phyloP scores from a whole-genome alignment of 2,113 vertebrate species.

The Scatophagus argus region DNA sequence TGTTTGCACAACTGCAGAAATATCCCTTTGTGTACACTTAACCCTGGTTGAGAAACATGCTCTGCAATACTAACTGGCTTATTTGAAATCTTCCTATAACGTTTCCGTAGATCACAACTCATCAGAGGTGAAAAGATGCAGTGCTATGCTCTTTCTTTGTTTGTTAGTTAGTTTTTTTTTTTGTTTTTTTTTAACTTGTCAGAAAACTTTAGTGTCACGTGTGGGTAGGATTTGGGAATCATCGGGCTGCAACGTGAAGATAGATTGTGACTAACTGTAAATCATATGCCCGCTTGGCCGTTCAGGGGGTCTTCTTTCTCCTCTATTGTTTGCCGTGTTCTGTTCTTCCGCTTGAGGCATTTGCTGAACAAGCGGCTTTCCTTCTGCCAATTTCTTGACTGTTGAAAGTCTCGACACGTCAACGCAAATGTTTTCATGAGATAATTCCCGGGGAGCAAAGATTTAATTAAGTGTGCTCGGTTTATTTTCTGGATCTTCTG shows the following conservation, averaged over 20 bases:
- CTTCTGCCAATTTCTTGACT: conserved; percentile 48
- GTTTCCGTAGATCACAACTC: background rate
- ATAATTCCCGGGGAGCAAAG: conserved; percentile 62
- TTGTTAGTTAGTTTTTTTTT: too few relatives aligned
- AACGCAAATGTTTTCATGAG: conserved; percentile 59
- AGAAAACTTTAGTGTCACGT: background rate
- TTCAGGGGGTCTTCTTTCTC: conserved; percentile 11
- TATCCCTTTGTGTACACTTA: background rate
- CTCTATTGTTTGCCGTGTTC: conserved; percentile 30
- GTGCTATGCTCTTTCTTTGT: too few relatives aligned
- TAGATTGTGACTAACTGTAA: background rate
- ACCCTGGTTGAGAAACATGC: background rate
- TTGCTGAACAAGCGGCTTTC: conserved; percentile 60
- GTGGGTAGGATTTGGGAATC: background rate
- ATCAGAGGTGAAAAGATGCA: background rate
- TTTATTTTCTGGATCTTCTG: conserved; percentile 59
- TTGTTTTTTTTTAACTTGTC: background rate
- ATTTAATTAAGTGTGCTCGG: conserved; percentile 64
- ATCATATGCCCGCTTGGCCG: conserved; percentile 23
- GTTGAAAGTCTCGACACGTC: conserved; percentile 48
- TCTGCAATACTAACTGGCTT: too few relatives aligned
- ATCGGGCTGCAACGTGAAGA: background rate
- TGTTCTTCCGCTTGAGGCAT: conserved; percentile 26
- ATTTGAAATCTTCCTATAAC: accelerated
- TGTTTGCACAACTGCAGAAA: background rate